Evolutionary conservation across 2,113 vertebrate genomes (phyloP), one percentile per base, ranked within the genome.

Genomic region (Carlito syrichta): DNA sequence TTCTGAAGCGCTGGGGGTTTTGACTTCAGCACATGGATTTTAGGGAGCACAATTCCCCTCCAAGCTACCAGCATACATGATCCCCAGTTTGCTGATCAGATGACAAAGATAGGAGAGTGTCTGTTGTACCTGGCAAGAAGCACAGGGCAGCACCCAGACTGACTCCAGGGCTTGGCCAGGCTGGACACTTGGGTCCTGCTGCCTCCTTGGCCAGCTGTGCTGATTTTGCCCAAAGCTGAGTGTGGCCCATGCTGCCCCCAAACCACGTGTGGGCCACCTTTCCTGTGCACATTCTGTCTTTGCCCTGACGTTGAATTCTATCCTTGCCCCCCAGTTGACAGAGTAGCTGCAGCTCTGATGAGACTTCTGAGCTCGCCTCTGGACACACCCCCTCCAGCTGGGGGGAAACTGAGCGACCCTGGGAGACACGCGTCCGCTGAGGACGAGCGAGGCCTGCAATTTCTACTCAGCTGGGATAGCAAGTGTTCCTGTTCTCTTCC

Each of bases 31-130:
- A 0, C 20, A 3, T 40, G 32, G 35, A 38, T 56, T 30, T 40
- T 16, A 19, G 30, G 45, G 58, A 77, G 60, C 56, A 76, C 48
- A 22, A 1, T 62, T 81, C 58, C 20, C 77, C 23, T 6, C 63
- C 20, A 35, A 43, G 27, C 48, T 38, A 20, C 71, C 23, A 16
- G 3, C 56, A 4, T 25, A 12, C 40, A 14, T 30, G 35, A 23
- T 69, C 17, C 10, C 3, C 16, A 1, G 32, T 50, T 69, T 69
- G n/a, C 94, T n/a, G 40, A 38, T 23, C 32, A 45, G 17, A 45
- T 0, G 1, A 27, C 27, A 23, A 20, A 50, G 50, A 2, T 19
- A 16, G 4, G 0, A 5, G 17, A 8, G 20, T 30, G 10, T 2
- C 0, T 22, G 1, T 30, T 32, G 20, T 68, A 6, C 38, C 32